These are phyloP conservation scores for Heliconius eleuchia DNA, from an alignment of 1,140 invertebrate genomes.

Conservation along the genomic window DNA sequence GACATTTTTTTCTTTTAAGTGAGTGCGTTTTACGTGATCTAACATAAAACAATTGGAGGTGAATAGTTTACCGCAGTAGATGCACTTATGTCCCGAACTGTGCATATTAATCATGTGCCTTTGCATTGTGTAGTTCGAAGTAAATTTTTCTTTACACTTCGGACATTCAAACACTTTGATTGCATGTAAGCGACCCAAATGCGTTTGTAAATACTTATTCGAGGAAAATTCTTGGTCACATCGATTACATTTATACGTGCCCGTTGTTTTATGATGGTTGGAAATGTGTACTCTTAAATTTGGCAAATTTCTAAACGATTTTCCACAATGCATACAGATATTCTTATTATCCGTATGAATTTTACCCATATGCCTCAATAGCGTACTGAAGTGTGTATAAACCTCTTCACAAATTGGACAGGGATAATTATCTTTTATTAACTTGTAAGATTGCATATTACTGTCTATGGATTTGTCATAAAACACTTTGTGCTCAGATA, in stretches of 20 bases:
- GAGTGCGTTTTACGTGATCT: conserved; percentile 62
- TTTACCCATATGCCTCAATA: conserved; percentile 61
- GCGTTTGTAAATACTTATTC: conserved; percentile 58
- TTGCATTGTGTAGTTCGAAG: conserved; percentile 64
- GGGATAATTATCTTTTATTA: conserved; percentile 66
- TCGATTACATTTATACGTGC: conserved; percentile 54
- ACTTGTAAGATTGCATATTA: conserved; percentile 61
- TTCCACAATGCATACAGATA: conserved; percentile 69
- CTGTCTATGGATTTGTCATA: conserved; percentile 58
- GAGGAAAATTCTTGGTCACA: conserved; percentile 64
- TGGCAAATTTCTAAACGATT: conserved; percentile 55
- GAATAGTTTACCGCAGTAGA: conserved; percentile 65
- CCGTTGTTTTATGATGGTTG: conserved; percentile 53
- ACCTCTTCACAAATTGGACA: conserved; percentile 58
- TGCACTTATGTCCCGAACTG: conserved; percentile 63
- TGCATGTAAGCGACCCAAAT: conserved; percentile 60
- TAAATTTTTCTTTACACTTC: conserved; percentile 62
- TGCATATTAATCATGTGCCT: conserved; percentile 68
- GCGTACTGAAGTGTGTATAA: conserved; percentile 60
- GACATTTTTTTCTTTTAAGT: conserved; percentile 71
- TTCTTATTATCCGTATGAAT: conserved; percentile 65
- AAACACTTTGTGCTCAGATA: conserved; percentile 56
- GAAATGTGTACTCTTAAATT: conserved; percentile 66
- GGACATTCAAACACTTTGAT: conserved; percentile 64
- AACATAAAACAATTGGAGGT: conserved; percentile 70